Conservation (phyloP, 2,113 vertebrate genomes). For the Catharus fuscescens region DNA sequence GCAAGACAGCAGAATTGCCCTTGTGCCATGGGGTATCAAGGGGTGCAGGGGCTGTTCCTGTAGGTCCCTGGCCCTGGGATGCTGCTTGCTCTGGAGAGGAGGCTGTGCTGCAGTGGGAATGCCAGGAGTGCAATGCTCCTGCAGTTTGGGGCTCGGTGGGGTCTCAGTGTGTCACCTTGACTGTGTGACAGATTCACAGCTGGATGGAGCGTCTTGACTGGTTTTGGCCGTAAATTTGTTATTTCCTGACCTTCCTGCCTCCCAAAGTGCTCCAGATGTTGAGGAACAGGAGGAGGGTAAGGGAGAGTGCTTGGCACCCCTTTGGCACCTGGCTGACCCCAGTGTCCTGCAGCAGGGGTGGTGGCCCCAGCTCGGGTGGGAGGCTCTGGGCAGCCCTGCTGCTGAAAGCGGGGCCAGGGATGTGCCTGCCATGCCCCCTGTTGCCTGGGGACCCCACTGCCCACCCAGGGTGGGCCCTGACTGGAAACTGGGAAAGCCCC, state of each 20-base stretch:
- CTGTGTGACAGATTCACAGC: not conserved
- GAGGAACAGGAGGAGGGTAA: not conserved
- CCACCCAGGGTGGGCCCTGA: not conserved
- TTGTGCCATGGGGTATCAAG: not conserved
- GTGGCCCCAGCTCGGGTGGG: not conserved
- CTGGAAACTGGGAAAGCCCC: not conserved
- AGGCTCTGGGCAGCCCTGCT: not conserved
- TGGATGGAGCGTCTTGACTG: not conserved
- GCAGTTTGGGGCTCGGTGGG: not conserved
- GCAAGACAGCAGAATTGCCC: not conserved
- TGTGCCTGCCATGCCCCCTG: not conserved
- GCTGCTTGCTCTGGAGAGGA: rapidly evolving
- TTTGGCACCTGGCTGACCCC: rapidly evolving
- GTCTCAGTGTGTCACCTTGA: rapidly evolving
- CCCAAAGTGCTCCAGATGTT: not conserved
- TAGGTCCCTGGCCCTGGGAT: not conserved
- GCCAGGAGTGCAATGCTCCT: not conserved
- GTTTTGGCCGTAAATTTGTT: not conserved
- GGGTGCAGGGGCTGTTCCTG: not conserved
- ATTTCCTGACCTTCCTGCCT: not conserved
- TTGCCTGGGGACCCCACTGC: not conserved
- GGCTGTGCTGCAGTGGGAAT: not conserved
- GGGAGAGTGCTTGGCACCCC: not conserved
- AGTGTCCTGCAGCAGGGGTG: not conserved
- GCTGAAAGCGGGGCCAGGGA: not conserved